phyloP scores from a whole-genome alignment of 1,140 invertebrate species.

The Temnothorax longispinosus region DNA sequence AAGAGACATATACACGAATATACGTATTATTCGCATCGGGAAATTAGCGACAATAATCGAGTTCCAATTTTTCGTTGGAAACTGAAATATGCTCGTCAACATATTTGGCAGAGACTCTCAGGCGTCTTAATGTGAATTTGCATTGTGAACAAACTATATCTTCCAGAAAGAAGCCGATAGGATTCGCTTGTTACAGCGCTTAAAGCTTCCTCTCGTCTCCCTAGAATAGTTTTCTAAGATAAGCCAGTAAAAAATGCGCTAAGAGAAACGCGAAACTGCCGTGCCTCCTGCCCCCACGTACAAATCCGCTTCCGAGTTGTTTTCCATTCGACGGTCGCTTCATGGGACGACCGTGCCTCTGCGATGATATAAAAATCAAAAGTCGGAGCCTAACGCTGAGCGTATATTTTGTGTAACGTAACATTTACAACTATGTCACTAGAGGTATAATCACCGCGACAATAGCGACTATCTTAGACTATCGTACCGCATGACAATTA shows the following conservation, averaged over 20 bases:
- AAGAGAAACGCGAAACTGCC: conserved; percentile 65
- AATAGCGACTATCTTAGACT: conserved; percentile 52
- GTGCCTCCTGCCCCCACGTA: conserved; percentile 76
- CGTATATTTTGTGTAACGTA: conserved; percentile 60
- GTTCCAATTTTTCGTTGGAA: neutral
- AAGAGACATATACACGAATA: conserved; percentile 6
- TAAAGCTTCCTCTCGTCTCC: conserved; percentile 69
- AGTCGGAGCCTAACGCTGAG: conserved; percentile 48
- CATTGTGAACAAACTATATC: conserved; percentile 73
- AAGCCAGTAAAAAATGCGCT: conserved; percentile 57
- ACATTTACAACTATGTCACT: conserved; percentile 49
- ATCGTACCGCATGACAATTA: neutral
- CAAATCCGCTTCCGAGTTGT: conserved; percentile 56
- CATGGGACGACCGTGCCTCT: conserved; percentile 64
- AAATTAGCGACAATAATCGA: conserved; percentile 54
- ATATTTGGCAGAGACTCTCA: conserved; percentile 15
- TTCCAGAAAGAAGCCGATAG: conserved; percentile 55
- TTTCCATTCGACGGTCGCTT: conserved; percentile 62
- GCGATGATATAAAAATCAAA: conserved; percentile 50
- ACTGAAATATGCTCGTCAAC: neutral
- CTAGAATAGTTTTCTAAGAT: conserved; percentile 67
- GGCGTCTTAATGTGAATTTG: conserved; percentile 14
- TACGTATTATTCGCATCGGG: neutral
- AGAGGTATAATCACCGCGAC: conserved; percentile 46
- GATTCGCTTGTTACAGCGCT: conserved; percentile 71